These are phyloP conservation scores for Eledona agricola DNA, from an alignment of 2,888 invertebrate species.

Conservation along the genomic window DNA sequence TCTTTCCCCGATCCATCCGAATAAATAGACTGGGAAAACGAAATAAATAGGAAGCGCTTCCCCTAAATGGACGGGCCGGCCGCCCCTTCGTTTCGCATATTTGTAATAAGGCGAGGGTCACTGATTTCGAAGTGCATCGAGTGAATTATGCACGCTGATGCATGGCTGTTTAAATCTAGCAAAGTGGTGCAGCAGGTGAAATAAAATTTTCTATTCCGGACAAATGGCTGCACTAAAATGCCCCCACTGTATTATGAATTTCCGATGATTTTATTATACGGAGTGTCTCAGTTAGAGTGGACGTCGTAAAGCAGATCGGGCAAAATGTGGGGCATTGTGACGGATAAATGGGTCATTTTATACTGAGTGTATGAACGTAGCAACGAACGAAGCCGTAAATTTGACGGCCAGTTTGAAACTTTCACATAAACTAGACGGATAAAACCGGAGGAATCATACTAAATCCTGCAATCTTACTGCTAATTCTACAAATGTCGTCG, in stretches of 20 bases:
- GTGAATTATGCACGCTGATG: conserved; percentile 18
- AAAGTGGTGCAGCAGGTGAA: conserved; percentile 5
- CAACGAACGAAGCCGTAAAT: too few relatives aligned
- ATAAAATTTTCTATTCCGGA: conserved; percentile 20
- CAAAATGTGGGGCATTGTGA: too few relatives aligned
- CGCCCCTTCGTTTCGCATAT: too few relatives aligned
- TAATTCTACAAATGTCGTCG: too few relatives aligned
- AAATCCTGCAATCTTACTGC: too few relatives aligned
- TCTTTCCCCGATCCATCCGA: conserved; percentile 36
- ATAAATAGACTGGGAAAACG: conserved; percentile 41
- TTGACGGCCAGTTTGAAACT: too few relatives aligned
- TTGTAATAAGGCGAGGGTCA: too few relatives aligned
- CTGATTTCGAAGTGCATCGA: background rate
- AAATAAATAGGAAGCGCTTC: conserved; percentile 39
- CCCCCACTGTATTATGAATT: conserved; percentile 15
- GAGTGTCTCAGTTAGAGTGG: conserved; percentile 6
- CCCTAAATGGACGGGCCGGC: conserved; percentile 36
- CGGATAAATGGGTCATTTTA: too few relatives aligned
- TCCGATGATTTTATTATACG: conserved; percentile 20
- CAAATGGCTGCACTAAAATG: conserved; percentile 9
- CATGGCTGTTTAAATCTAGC: conserved; percentile 17
- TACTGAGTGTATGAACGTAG: too few relatives aligned
- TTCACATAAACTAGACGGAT: too few relatives aligned
- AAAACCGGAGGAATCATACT: too few relatives aligned
- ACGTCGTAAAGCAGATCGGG: conserved; percentile 6